Evolutionary conservation across 2,888 invertebrate species (phyloP), one percentile per base, ranked within the genome.

Genomic region (Myopa tessellatipennis): DNA sequence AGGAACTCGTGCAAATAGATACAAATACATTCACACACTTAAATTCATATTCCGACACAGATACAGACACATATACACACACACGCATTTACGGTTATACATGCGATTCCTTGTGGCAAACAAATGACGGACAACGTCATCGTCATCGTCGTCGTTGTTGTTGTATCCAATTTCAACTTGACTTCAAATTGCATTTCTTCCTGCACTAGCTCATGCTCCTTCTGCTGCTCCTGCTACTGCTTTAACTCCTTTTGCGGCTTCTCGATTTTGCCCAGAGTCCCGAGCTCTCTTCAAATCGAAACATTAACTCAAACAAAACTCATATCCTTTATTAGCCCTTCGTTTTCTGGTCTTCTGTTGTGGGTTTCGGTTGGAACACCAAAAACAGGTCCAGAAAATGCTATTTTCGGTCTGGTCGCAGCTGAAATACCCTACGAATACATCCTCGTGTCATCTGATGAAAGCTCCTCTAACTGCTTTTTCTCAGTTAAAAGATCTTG

Each of bases 251-350:
- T 8, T 8, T 45, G 36, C n/a, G 16, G 52, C 36, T 34, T 14
- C 26, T 26, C 26, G 26, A 1, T 26, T 26, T 26, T 26, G 26
- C 1, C 26, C 26, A 26, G 2, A 26, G 26, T 26, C 26, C 26
- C 26, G 26, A 26, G 52, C 34, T 8, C 52, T 67, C 55, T 16
- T n/a, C 55, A 55, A 67, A 77, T 77, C 77, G 77, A 67, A 77
- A 77, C 77, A 72, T 72, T 67, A 72, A 77, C 72, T 77, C 77
- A 77, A 72, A 72, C 67, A 72, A 72, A 65, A 77, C 72, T 77
- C 68, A 77, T 70, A 77, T 77, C 77, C 77, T 77, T 74, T 74
- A 69, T 77, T 77, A 69, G 77, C 55, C 52, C 70, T 77, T 69
- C 77, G 52, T 34, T 77, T 69, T 74, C 69, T 40, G 68, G 36